Percentiles rank a stretch among this genome's conserved stretches.
Conservation (phyloP, 2,888 invertebrate genomes). For the Candidula unifasciata region DNA sequence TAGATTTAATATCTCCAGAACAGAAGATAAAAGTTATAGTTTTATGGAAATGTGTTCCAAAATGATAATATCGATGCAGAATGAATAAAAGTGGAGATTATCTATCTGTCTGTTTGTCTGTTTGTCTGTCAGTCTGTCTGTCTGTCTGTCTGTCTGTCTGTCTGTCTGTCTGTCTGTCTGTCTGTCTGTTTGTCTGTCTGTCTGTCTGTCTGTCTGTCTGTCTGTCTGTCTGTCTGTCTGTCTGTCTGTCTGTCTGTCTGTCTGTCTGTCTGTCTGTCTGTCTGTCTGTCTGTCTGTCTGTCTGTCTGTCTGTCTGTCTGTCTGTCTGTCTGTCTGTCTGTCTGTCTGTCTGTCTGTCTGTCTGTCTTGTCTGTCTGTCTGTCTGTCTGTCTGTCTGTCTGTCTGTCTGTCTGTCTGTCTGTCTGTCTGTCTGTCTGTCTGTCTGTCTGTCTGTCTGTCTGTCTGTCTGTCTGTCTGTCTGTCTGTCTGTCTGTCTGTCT, state of each 20-base stretch:
- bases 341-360: not conserved
- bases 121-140: too few species aligned
- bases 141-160: not conserved
- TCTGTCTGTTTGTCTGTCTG: too few species aligned
- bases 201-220: constrained; percentile 8
- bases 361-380: too few species aligned
- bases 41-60: too few species aligned
- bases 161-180: not conserved
- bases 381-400: not conserved
- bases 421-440: not conserved
- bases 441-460: too few species aligned
- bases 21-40: too few species aligned
- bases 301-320: not conserved
- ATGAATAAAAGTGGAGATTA: too few species aligned
- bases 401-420: not conserved
- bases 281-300: not conserved
- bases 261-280: constrained; percentile 8
- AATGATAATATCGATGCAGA: too few species aligned
- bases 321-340: constrained; percentile 11
- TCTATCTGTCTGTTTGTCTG: too few species aligned
- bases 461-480: too few species aligned
- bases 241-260: constrained; percentile 8
- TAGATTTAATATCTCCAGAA: too few species aligned
- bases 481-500: too few species aligned
- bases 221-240: constrained; percentile 8